Conservation (phyloP, 1,140 invertebrate genomes). For the Lepidurus apus region DNA sequence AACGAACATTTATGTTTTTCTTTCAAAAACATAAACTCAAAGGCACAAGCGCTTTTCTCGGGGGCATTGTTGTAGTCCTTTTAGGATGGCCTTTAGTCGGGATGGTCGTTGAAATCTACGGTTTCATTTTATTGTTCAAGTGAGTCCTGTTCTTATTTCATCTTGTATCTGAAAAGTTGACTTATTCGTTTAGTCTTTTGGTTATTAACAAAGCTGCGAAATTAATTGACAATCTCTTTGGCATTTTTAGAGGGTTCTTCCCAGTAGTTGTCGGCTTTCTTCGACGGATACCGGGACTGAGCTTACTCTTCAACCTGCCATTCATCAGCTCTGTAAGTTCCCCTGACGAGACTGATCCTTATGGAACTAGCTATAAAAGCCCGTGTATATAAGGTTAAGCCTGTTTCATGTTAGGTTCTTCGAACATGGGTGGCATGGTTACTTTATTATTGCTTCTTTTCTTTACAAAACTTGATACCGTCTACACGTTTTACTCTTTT, state of each 20-base stretch:
- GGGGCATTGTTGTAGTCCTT: slow-evolving; percentile 90
- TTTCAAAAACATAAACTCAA: slow-evolving; percentile 96
- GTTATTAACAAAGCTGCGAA: too few relatives aligned
- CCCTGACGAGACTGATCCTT: neutral
- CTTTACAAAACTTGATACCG: neutral
- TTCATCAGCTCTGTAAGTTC: slow-evolving; percentile 53
- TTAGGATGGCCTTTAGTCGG: slow-evolving; percentile 93
- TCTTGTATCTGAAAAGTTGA: slow-evolving; percentile 31
- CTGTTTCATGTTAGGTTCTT: neutral
- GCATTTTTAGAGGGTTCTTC: slow-evolving; percentile 56
- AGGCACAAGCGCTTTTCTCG: slow-evolving; percentile 86
- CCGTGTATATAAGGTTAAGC: neutral
- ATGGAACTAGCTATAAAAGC: neutral
- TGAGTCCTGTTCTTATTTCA: slow-evolving; percentile 41
- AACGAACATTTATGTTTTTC: slow-evolving; percentile 94
- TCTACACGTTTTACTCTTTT: neutral
- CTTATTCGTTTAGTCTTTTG: slow-evolving; percentile 4
- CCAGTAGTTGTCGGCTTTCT: slow-evolving; percentile 61
- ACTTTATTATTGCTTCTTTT: neutral
- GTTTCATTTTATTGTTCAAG: slow-evolving; percentile 75
- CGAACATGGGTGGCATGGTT: neutral
- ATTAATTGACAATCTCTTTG: slow-evolving; percentile 29
- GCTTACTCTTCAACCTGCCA: slow-evolving; percentile 55
- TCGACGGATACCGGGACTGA: slow-evolving; percentile 56
- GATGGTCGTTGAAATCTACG: slow-evolving; percentile 91